Evolutionary conservation across 2,797 vertebrate genomes (phyloP).

Genomic region (Characodon lateralis): DNA sequence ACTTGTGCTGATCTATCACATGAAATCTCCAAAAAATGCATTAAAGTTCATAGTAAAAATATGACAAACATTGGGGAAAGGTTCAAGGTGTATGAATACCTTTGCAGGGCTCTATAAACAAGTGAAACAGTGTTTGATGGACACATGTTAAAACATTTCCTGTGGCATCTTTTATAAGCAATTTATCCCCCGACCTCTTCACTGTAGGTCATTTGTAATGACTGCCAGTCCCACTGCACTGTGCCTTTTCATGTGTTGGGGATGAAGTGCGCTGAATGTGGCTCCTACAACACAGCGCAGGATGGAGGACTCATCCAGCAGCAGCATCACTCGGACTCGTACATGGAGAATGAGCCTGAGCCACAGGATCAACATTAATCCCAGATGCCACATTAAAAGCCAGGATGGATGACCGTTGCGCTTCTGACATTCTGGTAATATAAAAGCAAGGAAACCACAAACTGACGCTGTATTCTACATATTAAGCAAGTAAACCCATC

Average conservation of each 20-base stretch:
- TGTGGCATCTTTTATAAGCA: not conserved
- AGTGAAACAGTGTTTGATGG: too few species aligned
- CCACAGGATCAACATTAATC: constrained; percentile 37
- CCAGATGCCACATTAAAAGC: constrained; percentile 1
- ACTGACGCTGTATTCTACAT: not conserved
- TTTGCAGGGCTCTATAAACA: too few species aligned
- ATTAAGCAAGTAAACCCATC: constrained; percentile 19
- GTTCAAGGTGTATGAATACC: not conserved
- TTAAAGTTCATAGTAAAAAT: not conserved
- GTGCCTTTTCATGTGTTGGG: constrained; percentile 92
- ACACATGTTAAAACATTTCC: not conserved
- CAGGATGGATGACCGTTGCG: not conserved
- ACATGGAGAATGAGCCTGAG: constrained; percentile 48
- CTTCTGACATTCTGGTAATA: constrained; percentile 2
- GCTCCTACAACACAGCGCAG: constrained; percentile 93
- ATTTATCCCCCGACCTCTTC: not conserved
- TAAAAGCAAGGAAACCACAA: constrained; percentile 14
- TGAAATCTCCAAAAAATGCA: not conserved
- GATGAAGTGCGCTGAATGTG: constrained; percentile 91
- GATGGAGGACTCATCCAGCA: constrained; percentile 80
- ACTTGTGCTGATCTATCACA: too few species aligned
- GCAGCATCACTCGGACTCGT: not conserved
- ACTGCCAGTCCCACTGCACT: constrained; percentile 88
- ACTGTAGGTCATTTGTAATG: constrained; percentile 91
- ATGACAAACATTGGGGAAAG: not conserved